Conservation (phyloP, 2,113 vertebrate species). For the Peromyscus leucopus region DNA sequence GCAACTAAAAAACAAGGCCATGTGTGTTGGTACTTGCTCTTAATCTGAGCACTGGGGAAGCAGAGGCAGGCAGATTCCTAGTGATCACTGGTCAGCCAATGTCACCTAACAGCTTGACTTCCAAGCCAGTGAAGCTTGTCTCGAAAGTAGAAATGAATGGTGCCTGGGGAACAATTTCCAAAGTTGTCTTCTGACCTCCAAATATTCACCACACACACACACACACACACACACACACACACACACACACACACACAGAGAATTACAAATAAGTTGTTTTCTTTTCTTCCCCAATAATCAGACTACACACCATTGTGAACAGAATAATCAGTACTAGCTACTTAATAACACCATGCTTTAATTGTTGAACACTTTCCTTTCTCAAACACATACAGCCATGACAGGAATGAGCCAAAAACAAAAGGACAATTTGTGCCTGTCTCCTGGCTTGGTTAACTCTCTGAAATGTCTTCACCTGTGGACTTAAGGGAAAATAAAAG, state of each 20-base stretch:
- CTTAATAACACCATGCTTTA: slow-evolving; percentile 72
- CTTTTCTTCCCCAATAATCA: slow-evolving; percentile 77
- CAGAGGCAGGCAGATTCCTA: background rate
- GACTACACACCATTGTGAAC: slow-evolving; percentile 49
- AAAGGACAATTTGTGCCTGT: background rate
- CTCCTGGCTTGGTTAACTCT: background rate
- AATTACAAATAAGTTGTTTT: background rate
- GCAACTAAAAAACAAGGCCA: background rate
- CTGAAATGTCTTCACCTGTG: slow-evolving; percentile 12
- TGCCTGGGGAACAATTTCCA: background rate
- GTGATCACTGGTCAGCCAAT: background rate
- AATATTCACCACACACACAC: background rate
- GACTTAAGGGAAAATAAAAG: slow-evolving; percentile 18
- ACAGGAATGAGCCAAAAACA: slow-evolving; percentile 52
- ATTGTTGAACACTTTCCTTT: slow-evolving; percentile 28
- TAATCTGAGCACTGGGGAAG: background rate
- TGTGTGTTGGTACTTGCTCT: too few relatives aligned
- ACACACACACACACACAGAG: background rate
- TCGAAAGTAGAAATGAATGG: background rate
- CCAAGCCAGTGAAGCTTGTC: background rate
- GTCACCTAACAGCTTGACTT: background rate
- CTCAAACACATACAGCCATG: background rate
- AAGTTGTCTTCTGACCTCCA: background rate
- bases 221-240: background rate
- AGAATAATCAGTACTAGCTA: slow-evolving; percentile 69